These are phyloP conservation scores for Barypeithes pellucidus DNA, from an alignment of 2,888 invertebrate species.

Conservation along the genomic window DNA sequence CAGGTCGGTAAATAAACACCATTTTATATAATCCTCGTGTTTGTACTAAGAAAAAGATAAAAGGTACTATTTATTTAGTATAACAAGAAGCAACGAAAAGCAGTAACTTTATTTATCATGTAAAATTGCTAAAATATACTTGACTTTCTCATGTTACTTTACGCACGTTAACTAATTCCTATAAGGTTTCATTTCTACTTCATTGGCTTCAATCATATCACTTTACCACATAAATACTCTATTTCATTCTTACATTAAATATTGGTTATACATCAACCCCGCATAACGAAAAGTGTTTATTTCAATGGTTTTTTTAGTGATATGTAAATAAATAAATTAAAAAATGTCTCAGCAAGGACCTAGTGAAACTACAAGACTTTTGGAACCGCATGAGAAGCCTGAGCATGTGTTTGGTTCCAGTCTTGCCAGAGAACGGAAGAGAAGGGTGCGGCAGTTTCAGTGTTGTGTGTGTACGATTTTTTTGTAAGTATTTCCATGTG, in stretches of 20 bases:
- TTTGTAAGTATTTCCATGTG: conserved; percentile 78
- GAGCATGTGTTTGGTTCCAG: conserved; percentile 74
- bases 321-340: conserved; percentile 1
- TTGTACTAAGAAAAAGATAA: neutral
- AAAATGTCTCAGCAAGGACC: conserved; percentile 30
- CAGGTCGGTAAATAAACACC: neutral
- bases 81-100: neutral
- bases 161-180: conserved; percentile 20
- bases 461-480: conserved; percentile 81
- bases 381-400: conserved; percentile 68
- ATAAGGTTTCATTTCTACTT: conserved; percentile 63
- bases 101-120: neutral
- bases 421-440: conserved; percentile 72
- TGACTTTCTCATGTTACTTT: neutral
- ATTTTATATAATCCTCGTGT: conserved; percentile 7
- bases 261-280: neutral
- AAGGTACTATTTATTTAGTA: conserved; percentile 3
- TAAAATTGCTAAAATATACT: conserved; percentile 8
- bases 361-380: conserved; percentile 73
- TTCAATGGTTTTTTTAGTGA: neutral
- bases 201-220: conserved; percentile 63
- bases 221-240: conserved; percentile 53
- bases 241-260: conserved; percentile 34
- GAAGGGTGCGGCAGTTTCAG: conserved; percentile 76
- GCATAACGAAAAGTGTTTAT: neutral